Evolutionary conservation across 2,888 invertebrate species (phyloP).

Genomic region (Monochamus alternatus): DNA sequence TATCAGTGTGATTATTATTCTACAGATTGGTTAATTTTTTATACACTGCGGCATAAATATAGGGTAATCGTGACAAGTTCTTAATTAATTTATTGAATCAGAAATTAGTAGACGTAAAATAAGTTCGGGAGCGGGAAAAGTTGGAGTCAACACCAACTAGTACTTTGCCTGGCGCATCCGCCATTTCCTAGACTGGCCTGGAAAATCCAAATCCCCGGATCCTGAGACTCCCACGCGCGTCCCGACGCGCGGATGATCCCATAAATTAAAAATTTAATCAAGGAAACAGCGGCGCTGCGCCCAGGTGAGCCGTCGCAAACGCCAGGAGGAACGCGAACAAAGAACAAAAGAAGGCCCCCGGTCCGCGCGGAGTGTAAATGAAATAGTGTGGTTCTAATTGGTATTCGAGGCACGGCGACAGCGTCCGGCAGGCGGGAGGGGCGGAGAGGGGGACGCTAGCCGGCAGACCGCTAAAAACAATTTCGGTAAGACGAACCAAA

Average conservation of each 20-base stretch:
- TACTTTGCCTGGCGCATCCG: slow-evolving; percentile 15
- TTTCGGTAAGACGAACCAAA: slow-evolving; percentile 56
- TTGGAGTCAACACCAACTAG: too few relatives aligned
- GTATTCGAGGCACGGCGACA: slow-evolving; percentile 48
- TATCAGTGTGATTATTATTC: too few relatives aligned
- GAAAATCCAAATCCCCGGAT: neutral
- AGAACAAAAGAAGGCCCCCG: slow-evolving; percentile 15
- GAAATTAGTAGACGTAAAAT: too few relatives aligned
- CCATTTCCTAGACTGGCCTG: slow-evolving; percentile 6
- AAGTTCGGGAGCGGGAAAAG: too few relatives aligned
- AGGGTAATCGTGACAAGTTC: too few relatives aligned
- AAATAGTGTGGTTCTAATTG: slow-evolving; percentile 45
- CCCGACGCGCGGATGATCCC: slow-evolving; percentile 5
- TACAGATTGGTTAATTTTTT: too few relatives aligned
- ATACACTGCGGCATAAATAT: too few relatives aligned
- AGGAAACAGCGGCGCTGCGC: slow-evolving; percentile 7
- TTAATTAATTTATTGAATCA: too few relatives aligned
- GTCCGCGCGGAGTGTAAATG: slow-evolving; percentile 22
- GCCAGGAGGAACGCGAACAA: slow-evolving; percentile 24
- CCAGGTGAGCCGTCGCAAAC: slow-evolving; percentile 15
- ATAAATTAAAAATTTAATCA: slow-evolving; percentile 36
- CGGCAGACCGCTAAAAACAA: slow-evolving; percentile 58
- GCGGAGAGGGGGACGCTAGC: slow-evolving; percentile 33
- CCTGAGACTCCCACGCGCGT: neutral
- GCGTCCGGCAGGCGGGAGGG: slow-evolving; percentile 42